A percentile compares a stretch with the other conserved stretches of the same genome.
phyloP scores from a whole-genome alignment of 2,797 vertebrate species.

The Moxostoma hubbsi region DNA sequence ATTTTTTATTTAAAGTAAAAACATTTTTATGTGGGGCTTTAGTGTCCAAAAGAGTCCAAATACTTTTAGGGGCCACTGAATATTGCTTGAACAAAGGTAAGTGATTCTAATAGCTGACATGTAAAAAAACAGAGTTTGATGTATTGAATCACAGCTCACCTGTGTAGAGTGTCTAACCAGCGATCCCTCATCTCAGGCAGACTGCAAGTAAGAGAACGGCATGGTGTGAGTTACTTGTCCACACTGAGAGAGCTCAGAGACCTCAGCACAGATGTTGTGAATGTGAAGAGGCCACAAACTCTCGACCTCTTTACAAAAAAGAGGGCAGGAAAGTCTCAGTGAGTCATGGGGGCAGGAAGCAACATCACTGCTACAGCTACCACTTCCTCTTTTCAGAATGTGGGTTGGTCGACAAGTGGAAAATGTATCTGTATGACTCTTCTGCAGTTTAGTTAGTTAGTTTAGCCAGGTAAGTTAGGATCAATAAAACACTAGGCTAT shows the following conservation, averaged over 20 bases:
- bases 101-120: not conserved
- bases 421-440: slow-evolving; percentile 31
- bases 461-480: not conserved
- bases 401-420: slow-evolving; percentile 40
- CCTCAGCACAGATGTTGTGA: slow-evolving; percentile 55
- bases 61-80: no score
- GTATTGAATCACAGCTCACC: slow-evolving; percentile 75
- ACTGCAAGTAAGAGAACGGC: slow-evolving; percentile 75
- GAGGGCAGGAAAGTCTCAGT: slow-evolving; percentile 81
- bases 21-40: no score
- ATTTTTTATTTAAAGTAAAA: no score
- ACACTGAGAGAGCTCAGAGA: not conserved
- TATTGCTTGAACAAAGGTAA: no score
- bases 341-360: slow-evolving; percentile 84
- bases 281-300: slow-evolving; percentile 50
- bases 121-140: not conserved
- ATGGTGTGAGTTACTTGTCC: slow-evolving; percentile 72
- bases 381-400: slow-evolving; percentile 57
- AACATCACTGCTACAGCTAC: slow-evolving; percentile 84
- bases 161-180: slow-evolving; percentile 81
- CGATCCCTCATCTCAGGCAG: slow-evolving; percentile 80
- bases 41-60: no score
- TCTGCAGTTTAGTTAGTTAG: slow-evolving; percentile 34
- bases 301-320: slow-evolving; percentile 69
- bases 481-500: not conserved